Conservation (phyloP, 2,888 invertebrate species). For the Cerceris rybyensis region DNA sequence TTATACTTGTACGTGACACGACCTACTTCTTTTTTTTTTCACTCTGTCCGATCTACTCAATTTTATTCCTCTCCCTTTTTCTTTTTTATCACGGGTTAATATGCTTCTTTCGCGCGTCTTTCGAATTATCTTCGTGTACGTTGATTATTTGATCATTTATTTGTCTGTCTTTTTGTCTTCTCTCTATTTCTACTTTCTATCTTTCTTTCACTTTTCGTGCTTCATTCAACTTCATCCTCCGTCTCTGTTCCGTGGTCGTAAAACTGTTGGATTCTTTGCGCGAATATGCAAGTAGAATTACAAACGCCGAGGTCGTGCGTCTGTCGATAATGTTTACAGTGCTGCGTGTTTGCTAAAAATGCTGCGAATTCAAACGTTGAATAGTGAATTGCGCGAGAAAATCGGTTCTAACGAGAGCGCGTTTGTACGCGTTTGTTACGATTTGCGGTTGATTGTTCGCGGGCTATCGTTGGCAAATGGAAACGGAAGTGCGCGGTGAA, state of each 20-base stretch:
- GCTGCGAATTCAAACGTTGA: no score
- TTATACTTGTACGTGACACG: conserved; percentile 48
- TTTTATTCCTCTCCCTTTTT: conserved; percentile 1
- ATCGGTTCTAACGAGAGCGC: background rate
- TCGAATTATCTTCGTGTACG: conserved; percentile 7
- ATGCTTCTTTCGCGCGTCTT: conserved; percentile 33
- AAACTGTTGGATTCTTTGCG: no score
- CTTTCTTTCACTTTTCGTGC: no score
- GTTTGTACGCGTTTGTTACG: background rate
- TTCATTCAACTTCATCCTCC: no score
- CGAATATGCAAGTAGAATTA: no score
- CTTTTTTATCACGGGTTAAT: background rate
- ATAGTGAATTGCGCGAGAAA: background rate
- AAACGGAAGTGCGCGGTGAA: background rate
- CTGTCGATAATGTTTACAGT: no score
- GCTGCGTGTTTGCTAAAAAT: no score
- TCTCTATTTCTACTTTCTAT: background rate
- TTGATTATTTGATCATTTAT: conserved; percentile 1
- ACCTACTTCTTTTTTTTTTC: conserved; percentile 46
- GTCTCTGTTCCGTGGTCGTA: no score
- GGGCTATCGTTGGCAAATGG: background rate
- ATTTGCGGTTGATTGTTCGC: conserved; percentile 3
- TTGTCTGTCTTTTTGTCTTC: conserved; percentile 7
- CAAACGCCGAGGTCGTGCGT: no score
- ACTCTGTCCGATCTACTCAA: conserved; percentile 15